Evolutionary conservation across 1,140 invertebrate species (phyloP).

Genomic region (Papilio xuthus): DNA sequence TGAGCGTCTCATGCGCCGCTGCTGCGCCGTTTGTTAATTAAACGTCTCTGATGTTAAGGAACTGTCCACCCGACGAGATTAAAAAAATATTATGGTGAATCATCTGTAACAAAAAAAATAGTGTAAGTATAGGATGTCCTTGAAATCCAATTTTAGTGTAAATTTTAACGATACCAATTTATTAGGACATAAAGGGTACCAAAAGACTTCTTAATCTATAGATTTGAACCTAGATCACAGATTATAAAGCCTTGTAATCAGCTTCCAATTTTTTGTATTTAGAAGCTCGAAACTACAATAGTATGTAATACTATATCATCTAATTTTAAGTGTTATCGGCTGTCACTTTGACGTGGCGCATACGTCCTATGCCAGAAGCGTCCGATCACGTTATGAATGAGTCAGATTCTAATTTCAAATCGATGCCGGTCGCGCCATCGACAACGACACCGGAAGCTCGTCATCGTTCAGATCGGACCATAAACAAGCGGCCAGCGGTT

Average conservation of each 20-base stretch:
- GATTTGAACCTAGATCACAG: too few relatives aligned
- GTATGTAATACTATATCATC: slow-evolving; percentile 8
- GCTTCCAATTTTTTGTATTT: background rate
- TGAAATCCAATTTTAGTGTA: background rate
- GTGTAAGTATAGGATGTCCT: too few relatives aligned
- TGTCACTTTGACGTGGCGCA: slow-evolving; percentile 31
- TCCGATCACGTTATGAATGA: slow-evolving; percentile 37
- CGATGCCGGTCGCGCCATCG: slow-evolving; percentile 35
- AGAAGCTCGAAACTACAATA: background rate
- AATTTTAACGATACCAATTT: too few relatives aligned
- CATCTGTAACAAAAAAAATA: background rate
- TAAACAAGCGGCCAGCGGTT: slow-evolving; percentile 52
- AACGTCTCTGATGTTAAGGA: slow-evolving; percentile 62
- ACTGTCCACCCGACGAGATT: slow-evolving; percentile 50
- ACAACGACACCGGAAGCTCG: slow-evolving; percentile 51
- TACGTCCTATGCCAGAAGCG: slow-evolving; percentile 29
- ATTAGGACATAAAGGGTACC: too few relatives aligned
- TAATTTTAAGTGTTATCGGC: slow-evolving; percentile 20
- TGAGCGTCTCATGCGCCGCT: slow-evolving; percentile 51
- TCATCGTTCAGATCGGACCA: slow-evolving; percentile 46
- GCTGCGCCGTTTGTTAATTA: slow-evolving; percentile 60
- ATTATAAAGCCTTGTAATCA: too few relatives aligned
- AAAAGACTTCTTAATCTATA: background rate
- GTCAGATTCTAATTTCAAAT: slow-evolving; percentile 40
- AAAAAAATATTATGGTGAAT: slow-evolving; percentile 44